These are phyloP conservation scores for Stenodera caucasica DNA, from an alignment of 2,888 invertebrate genomes.

Conservation along the genomic window DNA sequence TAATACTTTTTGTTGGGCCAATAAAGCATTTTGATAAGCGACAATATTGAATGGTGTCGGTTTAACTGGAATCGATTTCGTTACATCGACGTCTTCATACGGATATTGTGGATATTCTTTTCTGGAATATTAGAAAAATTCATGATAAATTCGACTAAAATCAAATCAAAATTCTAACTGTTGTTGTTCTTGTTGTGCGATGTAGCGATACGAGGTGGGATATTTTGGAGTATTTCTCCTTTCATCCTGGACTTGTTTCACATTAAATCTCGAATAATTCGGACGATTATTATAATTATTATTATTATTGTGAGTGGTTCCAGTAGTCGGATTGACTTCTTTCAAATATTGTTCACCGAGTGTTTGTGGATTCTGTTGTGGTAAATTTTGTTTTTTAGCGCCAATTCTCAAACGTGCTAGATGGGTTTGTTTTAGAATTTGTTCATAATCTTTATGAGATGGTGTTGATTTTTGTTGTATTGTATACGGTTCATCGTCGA, in stretches of 20 bases:
- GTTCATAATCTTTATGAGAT: conserved; percentile 25
- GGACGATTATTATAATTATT: conserved; percentile 11
- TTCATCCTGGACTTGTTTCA: conserved; percentile 20
- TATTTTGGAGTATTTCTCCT: conserved; percentile 11
- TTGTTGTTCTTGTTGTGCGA: conserved; percentile 24
- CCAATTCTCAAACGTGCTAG: conserved; percentile 18
- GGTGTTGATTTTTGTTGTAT: conserved; percentile 14
- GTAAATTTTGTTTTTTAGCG: conserved; percentile 17
- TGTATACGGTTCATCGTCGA: conserved; percentile 11
- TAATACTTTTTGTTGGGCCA: conserved; percentile 22
- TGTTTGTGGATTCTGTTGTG: conserved; percentile 3
- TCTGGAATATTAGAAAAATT: conserved; percentile 9
- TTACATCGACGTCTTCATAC: conserved; percentile 9
- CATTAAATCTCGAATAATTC: conserved; percentile 21
- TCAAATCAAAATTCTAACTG: conserved; percentile 12
- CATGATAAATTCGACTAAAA: neutral
- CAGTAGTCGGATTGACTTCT: conserved; percentile 26
- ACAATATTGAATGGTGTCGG: conserved; percentile 22
- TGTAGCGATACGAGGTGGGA: conserved; percentile 17
- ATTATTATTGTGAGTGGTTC: conserved; percentile 11
- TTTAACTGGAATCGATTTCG: conserved; percentile 12
- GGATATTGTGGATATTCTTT: conserved; percentile 19
- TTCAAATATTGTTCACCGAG: conserved; percentile 24
- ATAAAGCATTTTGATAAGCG: conserved; percentile 24
- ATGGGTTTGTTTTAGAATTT: conserved; percentile 24